These are phyloP conservation scores for Cosmia trapezina DNA, from an alignment of 2,888 invertebrate genomes.

Conservation along the genomic window DNA sequence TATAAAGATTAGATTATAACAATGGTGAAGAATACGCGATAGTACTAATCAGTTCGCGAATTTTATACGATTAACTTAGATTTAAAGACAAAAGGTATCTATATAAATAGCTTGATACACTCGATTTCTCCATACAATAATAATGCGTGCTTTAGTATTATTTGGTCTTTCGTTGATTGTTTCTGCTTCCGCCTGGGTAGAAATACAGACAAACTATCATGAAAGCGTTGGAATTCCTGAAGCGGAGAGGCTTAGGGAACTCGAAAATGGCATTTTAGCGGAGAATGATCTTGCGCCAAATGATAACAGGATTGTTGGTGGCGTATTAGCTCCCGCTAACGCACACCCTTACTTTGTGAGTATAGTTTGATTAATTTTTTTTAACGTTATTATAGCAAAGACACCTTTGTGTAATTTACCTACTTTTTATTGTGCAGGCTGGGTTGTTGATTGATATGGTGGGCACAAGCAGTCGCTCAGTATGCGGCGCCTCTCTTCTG, in stretches of 20 bases:
- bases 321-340: constrained; percentile 62
- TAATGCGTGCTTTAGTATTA: constrained; percentile 40
- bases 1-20: constrained; percentile 19
- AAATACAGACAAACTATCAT: constrained; percentile 61
- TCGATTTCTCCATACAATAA: background rate
- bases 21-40: constrained; percentile 14
- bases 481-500: constrained; percentile 76
- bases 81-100: constrained; percentile 23
- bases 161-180: constrained; percentile 43
- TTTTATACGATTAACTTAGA: constrained; percentile 24
- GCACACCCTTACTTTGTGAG: constrained; percentile 67
- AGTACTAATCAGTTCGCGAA: constrained; percentile 13
- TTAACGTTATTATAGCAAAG: background rate
- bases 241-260: constrained; percentile 73
- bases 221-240: constrained; percentile 76
- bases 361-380: background rate
- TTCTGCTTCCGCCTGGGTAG: constrained; percentile 42
- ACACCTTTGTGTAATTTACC: background rate
- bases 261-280: constrained; percentile 64
- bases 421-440: constrained; percentile 68
- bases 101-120: constrained; percentile 7
- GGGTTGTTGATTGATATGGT: constrained; percentile 75
- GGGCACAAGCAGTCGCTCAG: constrained; percentile 68
- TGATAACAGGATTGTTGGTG: constrained; percentile 75
- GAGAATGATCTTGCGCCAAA: background rate